phyloP scores from a whole-genome alignment of 2,113 vertebrate genomes.

The Sus scrofa region T2T-Sscrofa CM000826.6:110021001-110021500 shows the following conservation, averaged over 20 bases:
- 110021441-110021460: constrained; percentile 54
- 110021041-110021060: background rate
- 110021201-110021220: background rate
- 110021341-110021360: constrained; percentile 42
- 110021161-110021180: background rate
- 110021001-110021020: background rate
- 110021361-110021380: constrained; percentile 71
- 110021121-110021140: background rate
- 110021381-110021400: constrained; percentile 76
- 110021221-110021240: constrained; percentile 13
- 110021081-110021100: background rate
- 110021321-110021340: constrained; percentile 54
- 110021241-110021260: background rate
- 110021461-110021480: constrained; percentile 60
- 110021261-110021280: constrained; percentile 77
- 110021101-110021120: background rate
- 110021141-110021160: background rate
- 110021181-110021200: background rate
- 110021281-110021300: constrained; percentile 66
- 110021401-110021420: constrained; percentile 58
- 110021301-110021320: constrained; percentile 74
- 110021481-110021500: constrained; percentile 52
- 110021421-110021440: constrained; percentile 57
- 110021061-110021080: background rate
- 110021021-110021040: background rate